Conservation (phyloP, 2,113 vertebrate species). For the Pygoscelis antarcticus region DNA sequence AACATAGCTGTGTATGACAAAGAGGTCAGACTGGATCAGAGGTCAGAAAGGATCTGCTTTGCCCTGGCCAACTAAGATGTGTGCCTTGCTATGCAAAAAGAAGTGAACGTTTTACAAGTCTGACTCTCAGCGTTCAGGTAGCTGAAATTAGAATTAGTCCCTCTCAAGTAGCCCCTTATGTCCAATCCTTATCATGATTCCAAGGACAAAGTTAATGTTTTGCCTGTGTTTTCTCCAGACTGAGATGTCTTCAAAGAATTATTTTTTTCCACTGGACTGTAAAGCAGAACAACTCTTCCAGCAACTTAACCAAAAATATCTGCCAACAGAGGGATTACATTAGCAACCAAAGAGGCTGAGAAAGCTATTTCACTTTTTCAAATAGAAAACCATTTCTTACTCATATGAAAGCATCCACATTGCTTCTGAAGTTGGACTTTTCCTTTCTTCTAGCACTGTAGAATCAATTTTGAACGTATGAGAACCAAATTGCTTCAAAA, state of each 20-base stretch:
- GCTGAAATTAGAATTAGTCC: neutral
- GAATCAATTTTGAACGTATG: neutral
- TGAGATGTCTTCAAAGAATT: neutral
- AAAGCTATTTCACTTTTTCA: neutral
- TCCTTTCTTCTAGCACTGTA: neutral
- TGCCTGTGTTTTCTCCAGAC: neutral
- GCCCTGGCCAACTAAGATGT: neutral
- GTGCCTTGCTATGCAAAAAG: neutral
- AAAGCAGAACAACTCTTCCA: neutral
- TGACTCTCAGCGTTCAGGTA: neutral
- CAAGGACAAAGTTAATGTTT: neutral
- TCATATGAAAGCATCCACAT: neutral
- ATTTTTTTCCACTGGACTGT: neutral
- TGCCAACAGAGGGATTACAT: neutral
- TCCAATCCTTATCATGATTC: neutral
- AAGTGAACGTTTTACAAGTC: neutral
- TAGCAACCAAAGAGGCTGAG: neutral
- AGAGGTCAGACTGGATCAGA: neutral
- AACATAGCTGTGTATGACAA: neutral
- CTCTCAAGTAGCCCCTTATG: neutral
- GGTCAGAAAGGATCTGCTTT: neutral
- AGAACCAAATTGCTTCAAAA: neutral
- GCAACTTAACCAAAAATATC: neutral
- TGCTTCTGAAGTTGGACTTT: neutral
- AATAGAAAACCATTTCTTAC: neutral